phyloP scores from a whole-genome alignment of 2,797 vertebrate genomes.

The Malurus leucopterus region DNA sequence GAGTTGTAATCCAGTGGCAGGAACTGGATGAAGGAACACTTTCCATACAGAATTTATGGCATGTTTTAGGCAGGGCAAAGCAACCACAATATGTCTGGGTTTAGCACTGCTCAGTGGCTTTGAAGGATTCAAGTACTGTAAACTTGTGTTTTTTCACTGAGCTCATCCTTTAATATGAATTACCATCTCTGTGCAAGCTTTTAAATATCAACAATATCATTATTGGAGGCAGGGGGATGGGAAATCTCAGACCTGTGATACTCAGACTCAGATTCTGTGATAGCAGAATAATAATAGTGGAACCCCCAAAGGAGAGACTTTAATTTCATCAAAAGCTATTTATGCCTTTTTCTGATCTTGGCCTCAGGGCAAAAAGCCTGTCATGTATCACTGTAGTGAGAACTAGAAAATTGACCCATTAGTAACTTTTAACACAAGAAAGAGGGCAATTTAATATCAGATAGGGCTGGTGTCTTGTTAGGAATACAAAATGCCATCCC shows the following conservation, averaged over 20 bases:
- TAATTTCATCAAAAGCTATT: neutral
- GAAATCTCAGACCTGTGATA: neutral
- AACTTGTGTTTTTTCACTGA: neutral
- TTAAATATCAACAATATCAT: neutral
- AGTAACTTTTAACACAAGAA: neutral
- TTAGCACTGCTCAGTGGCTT: neutral
- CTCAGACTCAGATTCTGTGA: too few relatives aligned
- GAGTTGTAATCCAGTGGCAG: neutral
- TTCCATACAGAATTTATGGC: neutral
- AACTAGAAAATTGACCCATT: neutral
- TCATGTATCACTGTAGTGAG: neutral
- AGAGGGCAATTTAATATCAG: neutral
- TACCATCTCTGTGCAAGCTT: neutral
- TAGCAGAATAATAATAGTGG: neutral
- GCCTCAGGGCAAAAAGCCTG: neutral
- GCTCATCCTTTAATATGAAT: neutral
- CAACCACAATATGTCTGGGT: neutral
- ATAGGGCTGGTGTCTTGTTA: neutral
- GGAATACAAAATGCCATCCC: neutral
- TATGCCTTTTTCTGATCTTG: neutral
- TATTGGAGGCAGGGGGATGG: accelerated
- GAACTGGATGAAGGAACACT: neutral
- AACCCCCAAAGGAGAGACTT: neutral
- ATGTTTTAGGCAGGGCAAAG: neutral
- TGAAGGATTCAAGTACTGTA: neutral